A percentile compares a stretch with the other conserved stretches of the same genome.
phyloP scores from a whole-genome alignment of 2,797 vertebrate genomes.

The Pristis pectinata region DNA sequence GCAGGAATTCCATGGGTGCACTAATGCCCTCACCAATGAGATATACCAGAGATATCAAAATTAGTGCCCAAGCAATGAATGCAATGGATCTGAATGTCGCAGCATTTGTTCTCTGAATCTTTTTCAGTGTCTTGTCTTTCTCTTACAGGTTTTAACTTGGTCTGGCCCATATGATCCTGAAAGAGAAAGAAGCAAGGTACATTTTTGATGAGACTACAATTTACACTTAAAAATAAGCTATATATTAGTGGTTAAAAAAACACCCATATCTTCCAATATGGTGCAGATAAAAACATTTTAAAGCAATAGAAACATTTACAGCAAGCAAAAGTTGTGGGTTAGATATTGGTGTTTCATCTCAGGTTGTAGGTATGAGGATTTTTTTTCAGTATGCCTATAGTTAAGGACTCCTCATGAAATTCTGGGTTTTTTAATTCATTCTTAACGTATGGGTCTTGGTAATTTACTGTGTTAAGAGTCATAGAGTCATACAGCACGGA shows the following conservation, averaged over 20 bases:
- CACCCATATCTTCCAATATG: neutral
- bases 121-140: slow-evolving; percentile 37
- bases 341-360: neutral
- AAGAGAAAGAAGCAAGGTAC: slow-evolving; percentile 67
- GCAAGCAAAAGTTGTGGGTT: neutral
- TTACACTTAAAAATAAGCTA: neutral
- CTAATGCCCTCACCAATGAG: no score
- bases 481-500: no score
- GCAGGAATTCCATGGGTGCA: no score
- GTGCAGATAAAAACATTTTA: neutral
- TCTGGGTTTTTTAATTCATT: neutral
- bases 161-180: slow-evolving; percentile 71
- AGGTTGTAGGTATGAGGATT: neutral
- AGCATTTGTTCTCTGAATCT: neutral
- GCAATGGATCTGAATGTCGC: neutral
- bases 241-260: neutral
- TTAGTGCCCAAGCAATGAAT: no score
- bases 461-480: neutral
- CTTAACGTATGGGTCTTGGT: neutral
- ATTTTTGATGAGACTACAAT: neutral
- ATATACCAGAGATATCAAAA: no score
- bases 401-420: neutral
- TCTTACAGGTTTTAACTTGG: slow-evolving; percentile 67
- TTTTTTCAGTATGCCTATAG: neutral
- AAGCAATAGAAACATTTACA: neutral